These are phyloP conservation scores for Ptyas mucosa DNA, from an alignment of 2,113 vertebrate genomes.

Conservation along the genomic window DNA sequence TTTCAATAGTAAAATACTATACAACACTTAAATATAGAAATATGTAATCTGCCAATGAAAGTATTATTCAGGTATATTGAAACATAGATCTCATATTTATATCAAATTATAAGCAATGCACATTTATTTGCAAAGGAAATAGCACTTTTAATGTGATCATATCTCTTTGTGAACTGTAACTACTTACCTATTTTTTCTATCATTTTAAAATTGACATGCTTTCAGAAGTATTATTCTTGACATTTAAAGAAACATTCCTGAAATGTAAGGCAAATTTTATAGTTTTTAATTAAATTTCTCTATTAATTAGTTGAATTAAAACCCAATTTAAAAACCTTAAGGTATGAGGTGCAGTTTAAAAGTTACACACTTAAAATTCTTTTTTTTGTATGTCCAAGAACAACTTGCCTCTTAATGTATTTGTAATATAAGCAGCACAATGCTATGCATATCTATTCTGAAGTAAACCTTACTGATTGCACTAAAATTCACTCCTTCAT, in stretches of 20 bases:
- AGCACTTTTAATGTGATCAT: conserved; percentile 7
- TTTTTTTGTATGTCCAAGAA: conserved; percentile 56
- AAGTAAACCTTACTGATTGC: background rate
- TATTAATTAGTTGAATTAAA: conserved; percentile 54
- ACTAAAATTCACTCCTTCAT: background rate
- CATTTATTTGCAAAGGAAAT: background rate
- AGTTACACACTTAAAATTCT: conserved; percentile 47
- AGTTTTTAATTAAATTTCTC: conserved; percentile 47
- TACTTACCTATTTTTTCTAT: conserved; percentile 54
- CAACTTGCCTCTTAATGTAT: conserved; percentile 58
- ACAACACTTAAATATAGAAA: background rate
- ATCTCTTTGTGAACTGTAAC: conserved; percentile 41
- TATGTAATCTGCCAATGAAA: background rate
- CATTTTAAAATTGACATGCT: conserved; percentile 56
- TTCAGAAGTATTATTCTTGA: conserved; percentile 52
- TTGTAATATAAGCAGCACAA: conserved; percentile 21
- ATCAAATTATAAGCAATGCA: background rate
- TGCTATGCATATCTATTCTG: background rate
- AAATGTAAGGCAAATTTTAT: conserved; percentile 35
- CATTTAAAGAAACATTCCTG: conserved; percentile 41
- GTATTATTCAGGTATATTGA: background rate
- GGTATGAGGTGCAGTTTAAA: conserved; percentile 38
- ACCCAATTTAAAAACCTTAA: conserved; percentile 52
- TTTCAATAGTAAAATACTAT: background rate
- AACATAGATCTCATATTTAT: background rate